phyloP scores from a whole-genome alignment of 1,140 invertebrate species.

The Hormaphis cornu region DNA sequence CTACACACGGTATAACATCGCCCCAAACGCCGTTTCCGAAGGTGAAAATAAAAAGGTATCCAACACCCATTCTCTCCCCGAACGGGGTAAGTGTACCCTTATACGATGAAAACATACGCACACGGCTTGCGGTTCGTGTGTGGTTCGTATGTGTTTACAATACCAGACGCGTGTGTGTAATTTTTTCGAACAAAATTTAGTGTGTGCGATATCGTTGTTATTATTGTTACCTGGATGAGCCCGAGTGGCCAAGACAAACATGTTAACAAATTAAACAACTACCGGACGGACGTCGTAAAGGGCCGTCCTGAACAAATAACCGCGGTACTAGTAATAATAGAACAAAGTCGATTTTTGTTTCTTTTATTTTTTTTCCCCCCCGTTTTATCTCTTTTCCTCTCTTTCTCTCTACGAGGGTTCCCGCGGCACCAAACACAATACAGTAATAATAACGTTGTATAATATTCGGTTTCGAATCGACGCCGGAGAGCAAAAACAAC shows the following conservation, averaged over 20 bases:
- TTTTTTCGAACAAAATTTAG: no score
- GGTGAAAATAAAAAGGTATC: no score
- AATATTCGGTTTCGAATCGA: conserved; percentile 29
- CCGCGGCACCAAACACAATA: neutral
- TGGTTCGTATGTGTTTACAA: neutral
- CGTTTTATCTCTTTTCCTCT: neutral
- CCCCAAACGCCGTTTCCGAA: no score
- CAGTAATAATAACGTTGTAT: no score
- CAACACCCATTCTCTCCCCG: no score
- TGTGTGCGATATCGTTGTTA: no score
- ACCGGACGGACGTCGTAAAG: conserved; percentile 31
- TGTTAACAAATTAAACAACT: conserved; percentile 33
- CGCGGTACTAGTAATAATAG: no score
- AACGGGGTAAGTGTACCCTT: no score
- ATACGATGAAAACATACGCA: neutral
- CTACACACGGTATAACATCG: no score
- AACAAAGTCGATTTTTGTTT: neutral
- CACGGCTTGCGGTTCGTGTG: neutral
- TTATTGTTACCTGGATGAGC: neutral
- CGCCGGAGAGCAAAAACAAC: conserved; percentile 29
- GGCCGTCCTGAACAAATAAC: conserved; percentile 30
- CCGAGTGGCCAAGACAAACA: conserved; percentile 27
- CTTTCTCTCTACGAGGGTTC: neutral
- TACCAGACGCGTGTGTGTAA: neutral
- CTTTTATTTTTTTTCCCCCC: neutral